A percentile compares a stretch with the other conserved stretches of the same genome.
Conservation (phyloP, 2,113 vertebrate genomes). For the Syngnathus floridae region DNA sequence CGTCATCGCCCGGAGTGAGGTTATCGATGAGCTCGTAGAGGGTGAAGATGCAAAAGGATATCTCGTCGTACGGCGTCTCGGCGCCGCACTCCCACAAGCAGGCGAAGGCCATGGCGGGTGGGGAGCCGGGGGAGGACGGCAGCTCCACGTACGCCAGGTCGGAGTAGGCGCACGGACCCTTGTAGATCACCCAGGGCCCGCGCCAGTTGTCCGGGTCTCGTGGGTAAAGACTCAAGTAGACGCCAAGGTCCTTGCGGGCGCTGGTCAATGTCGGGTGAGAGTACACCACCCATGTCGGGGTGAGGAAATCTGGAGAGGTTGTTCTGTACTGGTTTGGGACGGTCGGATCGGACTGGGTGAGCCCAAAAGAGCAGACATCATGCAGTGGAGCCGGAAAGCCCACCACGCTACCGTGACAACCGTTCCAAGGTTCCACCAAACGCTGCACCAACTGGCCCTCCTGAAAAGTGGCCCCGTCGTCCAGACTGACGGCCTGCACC, state of each 20-base stretch:
- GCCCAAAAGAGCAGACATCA: not conserved
- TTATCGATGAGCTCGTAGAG: constrained; percentile 82
- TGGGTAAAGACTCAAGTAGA: constrained; percentile 82
- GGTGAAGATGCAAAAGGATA: constrained; percentile 88
- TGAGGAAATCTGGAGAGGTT: constrained; percentile 52
- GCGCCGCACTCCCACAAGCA: constrained; percentile 87
- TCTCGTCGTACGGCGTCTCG: constrained; percentile 80
- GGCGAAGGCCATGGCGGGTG: constrained; percentile 69
- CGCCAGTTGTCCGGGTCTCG: constrained; percentile 84
- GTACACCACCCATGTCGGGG: constrained; percentile 84
- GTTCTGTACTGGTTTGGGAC: not conserved
- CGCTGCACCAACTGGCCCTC: constrained; percentile 79
- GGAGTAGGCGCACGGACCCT: constrained; percentile 90
- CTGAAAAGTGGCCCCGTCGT: constrained; percentile 77
- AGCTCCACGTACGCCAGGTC: constrained; percentile 82
- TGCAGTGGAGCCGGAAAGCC: constrained; percentile 79
- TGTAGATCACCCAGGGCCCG: constrained; percentile 86
- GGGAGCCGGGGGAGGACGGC: constrained; percentile 39
- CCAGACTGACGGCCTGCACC: constrained; percentile 83
- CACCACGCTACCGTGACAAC: constrained; percentile 87
- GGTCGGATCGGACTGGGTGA: not conserved
- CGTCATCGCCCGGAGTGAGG: constrained; percentile 53
- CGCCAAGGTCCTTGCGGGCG: constrained; percentile 77
- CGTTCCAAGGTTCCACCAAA: constrained; percentile 77
- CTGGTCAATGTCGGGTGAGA: constrained; percentile 80